Base-by-base conservation (phyloP, 53 echinoderm and acorn worm species). In the Holothuria leucospilota region DNA sequence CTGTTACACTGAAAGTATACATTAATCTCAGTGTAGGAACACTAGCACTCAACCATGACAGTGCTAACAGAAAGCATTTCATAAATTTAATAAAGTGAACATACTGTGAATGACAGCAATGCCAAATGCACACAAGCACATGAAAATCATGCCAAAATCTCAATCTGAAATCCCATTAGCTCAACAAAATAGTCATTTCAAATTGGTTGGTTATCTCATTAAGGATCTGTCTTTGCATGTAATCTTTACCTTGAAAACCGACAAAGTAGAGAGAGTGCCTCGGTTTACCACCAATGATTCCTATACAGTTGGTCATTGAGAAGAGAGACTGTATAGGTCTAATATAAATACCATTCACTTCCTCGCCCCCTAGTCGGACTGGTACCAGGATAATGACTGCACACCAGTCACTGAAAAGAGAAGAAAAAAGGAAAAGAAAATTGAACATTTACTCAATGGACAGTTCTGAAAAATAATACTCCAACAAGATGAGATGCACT, bases 251-350 rank as follows among this genome's bases (percentile, higher is more conserved):
- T 91, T 99, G 99, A 73, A 94, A 99, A 26, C 99, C 99, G 20
- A 99, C 92, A 92, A 92, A 99, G 79, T 93, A 99, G 28, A 99
- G 91, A 7, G 99, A 99, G 63, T 99, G 99, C 56, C 92, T 99
- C 16, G 99, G 99, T 87, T 95, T 95, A 21, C 99, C 99, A 27
- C 99, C 99, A n/a, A 99, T 99, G 78, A 99, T 99, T n/a, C 99
- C 99, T 28, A 99, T 88, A 62, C 99, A 99, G 81, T 86, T 92
- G 16, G 95, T 90, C 69, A 99, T 83, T 24, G 95, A 95, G 90
- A 99, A 99, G 5, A 99, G 86, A 10, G 93, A 87, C 68, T 95
- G 93, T 34, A 99, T 85, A 0, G 95, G 90, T 58, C 83, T 88
- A 65, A 99, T 71, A 78, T 99, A 99, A 56, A 99, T 93, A 2